Evolutionary conservation across 2,888 invertebrate genomes (phyloP).

Genomic region (Epinotia brunnichana): DNA sequence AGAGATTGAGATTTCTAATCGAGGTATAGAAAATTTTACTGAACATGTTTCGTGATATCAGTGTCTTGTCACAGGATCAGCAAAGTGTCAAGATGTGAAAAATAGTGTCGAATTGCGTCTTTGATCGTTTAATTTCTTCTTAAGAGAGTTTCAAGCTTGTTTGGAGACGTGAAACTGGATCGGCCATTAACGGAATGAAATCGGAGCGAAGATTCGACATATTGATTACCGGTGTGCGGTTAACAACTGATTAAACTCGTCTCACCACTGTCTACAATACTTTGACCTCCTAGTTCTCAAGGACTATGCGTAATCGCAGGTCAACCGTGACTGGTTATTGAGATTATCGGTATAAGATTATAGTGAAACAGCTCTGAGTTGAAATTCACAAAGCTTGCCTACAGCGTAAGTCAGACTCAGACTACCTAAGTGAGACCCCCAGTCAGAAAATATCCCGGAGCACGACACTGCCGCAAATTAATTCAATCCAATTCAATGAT

Average conservation of each 20-base stretch:
- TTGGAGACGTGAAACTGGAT: slow-evolving; percentile 7
- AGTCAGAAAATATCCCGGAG: no score
- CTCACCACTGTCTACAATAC: not conserved
- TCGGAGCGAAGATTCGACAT: slow-evolving; percentile 30
- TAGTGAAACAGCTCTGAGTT: no score
- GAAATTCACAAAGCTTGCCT: no score
- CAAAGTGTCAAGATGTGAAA: not conserved
- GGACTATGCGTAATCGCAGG: no score
- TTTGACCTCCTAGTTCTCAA: not conserved
- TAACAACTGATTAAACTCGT: not conserved
- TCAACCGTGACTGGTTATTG: no score
- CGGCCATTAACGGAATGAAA: slow-evolving; percentile 30
- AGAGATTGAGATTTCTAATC: no score
- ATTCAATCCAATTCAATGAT: no score
- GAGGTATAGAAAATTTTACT: not conserved
- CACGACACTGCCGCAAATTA: no score
- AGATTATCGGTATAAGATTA: no score
- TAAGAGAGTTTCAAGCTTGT: slow-evolving; percentile 12
- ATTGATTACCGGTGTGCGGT: slow-evolving; percentile 18
- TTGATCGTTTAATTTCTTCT: slow-evolving; percentile 5
- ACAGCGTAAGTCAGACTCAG: no score
- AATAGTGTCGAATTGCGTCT: not conserved
- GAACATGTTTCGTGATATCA: not conserved
- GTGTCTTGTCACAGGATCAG: not conserved
- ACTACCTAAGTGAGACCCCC: no score